Base-by-base conservation (phyloP, 37 sponge, comb jelly and placozoan species). In the Tethya wilhelma region DNA sequence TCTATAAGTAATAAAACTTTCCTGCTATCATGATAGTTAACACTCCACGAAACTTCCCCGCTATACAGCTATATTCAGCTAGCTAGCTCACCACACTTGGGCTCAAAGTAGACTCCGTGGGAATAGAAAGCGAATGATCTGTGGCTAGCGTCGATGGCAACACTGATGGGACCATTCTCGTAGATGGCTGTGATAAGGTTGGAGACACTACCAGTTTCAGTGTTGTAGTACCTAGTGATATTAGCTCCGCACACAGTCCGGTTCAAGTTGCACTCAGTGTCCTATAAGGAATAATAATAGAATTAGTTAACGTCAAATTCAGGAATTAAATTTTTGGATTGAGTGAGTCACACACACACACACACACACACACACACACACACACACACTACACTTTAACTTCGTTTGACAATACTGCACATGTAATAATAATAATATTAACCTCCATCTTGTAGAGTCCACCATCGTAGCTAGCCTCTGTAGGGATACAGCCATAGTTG, bases 101-200 rank as follows among this genome's bases (percentile, higher is more conserved):
- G 65, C 30, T 98, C 98, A 73, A 84, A 96, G 85, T 98, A 98
- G 36, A 98, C 94, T 43, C 98, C 98, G 71, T 82, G 62, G 63
- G 94, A 64, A 63, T 98, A 98, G 89, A 96, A 96, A 28, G 78
- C 34, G 80, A 98, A 93, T 0, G 94, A 87, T 71, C 65, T 72
- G 62, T 84, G 94, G 56, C 91, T 88, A 20, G 98, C 96, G 43
- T 98, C 98, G 37, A 98, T 98, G 59, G 90, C 94, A 57, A 98
- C 92, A 67, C 90, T 86, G 43, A 98, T 89, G 17, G 98, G 96
- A 67, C 98, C 98, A 44, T 78, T 40, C 29, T 73, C 78, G 22
- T 74, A 73, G 23, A 93, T 86, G 43, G 92, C 92, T 0, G 38
- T 22, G n/a, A 74, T 46, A 26, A 96, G 85, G 33, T 79, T 89